Evolutionary conservation across 2,888 invertebrate species (phyloP), one percentile per base, ranked within the genome.

Genomic region (Scelioninae gen. 2): DNA sequence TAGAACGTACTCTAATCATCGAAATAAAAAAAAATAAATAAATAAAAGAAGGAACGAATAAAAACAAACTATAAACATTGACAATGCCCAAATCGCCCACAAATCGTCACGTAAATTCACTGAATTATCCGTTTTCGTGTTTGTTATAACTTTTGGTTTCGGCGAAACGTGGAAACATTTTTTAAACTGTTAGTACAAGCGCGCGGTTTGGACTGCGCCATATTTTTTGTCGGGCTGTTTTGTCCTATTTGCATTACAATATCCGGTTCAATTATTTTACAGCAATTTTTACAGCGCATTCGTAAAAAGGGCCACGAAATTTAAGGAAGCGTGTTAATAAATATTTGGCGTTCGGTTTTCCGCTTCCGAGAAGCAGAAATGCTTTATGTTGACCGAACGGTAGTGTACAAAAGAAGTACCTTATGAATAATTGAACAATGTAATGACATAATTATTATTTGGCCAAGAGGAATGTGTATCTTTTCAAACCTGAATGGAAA

Each of bases 371-470:
- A 9, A 1, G n/a, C n/a, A 4, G 15, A 13, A 37, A 15, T 37
- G 4, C 5, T 37, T 22, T 10, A 4, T 37, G 5, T 15, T 1
- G 10, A 37, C 5, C 5, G 10, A n/a, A n/a, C n/a, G n/a, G 13
- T 4, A n/a, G 2, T 11, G 13, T 6, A 13, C 1, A 11, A 45
- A 22, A 19, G 13, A 22, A 39, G 33, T n/a, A 11, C 19, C 19
- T 18, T 28, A 33, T 39, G 15, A 55, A 50, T 41, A 39, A 28
- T 46, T 18, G 11, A 55, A 46, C 15, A 16, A 28, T 31, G 22
- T 31, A 68, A 53, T 39, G 60, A 35, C 45, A 41, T 25, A 68
- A 68, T 48, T 39, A 46, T 68, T 45, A 48, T 33, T 33, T 41
- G 31, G 4, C 16, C 37, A 15, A 31, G 28, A 22, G 41, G 37